A percentile compares a stretch with the other conserved stretches of the same genome.
These are phyloP conservation scores for Phyllotis vaccarum DNA, from an alignment of 2,797 vertebrate species.

Conservation along the genomic window DNA sequence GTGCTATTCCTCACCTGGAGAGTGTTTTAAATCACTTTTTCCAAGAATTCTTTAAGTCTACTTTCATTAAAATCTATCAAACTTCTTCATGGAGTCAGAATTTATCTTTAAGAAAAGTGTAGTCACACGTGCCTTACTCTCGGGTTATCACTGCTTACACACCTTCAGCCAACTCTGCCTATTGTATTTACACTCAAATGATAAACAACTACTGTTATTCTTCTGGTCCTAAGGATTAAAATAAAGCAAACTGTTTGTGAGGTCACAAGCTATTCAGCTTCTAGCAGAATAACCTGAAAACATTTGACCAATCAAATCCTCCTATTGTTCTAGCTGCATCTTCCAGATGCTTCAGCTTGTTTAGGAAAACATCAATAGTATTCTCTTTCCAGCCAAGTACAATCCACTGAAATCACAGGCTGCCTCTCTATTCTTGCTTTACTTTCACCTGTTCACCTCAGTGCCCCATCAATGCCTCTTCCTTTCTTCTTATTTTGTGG, in stretches of 20 bases:
- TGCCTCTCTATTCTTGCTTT: neutral
- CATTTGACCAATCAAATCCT: neutral
- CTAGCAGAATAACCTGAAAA: conserved; percentile 26
- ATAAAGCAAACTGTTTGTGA: neutral
- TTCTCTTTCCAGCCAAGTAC: neutral
- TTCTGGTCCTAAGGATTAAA: neutral
- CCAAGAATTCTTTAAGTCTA: neutral
- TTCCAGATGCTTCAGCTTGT: neutral
- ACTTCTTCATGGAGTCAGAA: neutral
- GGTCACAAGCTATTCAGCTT: neutral
- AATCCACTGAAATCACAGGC: neutral
- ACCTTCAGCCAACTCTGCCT: neutral
- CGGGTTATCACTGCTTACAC: neutral
- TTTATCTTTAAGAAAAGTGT: neutral
- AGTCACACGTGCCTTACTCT: neutral
- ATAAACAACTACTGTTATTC: neutral
- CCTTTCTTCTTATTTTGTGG: neutral
- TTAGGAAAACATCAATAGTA: neutral
- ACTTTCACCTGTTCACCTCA: neutral
- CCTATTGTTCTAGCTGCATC: neutral
- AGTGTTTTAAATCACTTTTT: neutral
- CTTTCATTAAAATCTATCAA: conserved; percentile 18
- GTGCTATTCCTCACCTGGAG: neutral
- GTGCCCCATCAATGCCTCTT: neutral
- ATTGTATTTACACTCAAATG: conserved; percentile 38